Percentiles rank a stretch among this genome's conserved stretches.
These are phyloP conservation scores for Agriopis marginaria DNA, from an alignment of 2,888 invertebrate species.

Conservation along the genomic window DNA sequence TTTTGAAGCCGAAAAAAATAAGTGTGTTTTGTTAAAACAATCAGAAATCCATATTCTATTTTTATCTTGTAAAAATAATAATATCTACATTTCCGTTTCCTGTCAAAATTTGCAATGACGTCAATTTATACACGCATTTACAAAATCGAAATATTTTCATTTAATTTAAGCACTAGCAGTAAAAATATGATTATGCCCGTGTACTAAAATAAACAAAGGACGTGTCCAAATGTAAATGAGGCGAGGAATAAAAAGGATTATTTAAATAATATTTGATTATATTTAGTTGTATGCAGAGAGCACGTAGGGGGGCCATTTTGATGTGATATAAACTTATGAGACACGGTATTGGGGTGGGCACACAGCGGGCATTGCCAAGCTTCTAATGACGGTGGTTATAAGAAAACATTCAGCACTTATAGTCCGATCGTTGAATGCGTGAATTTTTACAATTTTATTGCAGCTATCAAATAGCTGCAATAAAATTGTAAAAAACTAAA, in stretches of 20 bases:
- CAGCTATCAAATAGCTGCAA: no score
- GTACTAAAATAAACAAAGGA: slow-evolving; percentile 32
- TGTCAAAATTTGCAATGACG: background rate
- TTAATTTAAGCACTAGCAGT: slow-evolving; percentile 11
- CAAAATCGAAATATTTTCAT: slow-evolving; percentile 10
- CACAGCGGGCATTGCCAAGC: background rate
- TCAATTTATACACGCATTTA: background rate
- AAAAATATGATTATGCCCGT: slow-evolving; percentile 25
- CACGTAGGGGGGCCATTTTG: slow-evolving; percentile 34
- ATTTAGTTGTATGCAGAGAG: slow-evolving; percentile 29
- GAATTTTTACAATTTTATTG: no score
- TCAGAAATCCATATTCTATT: no score
- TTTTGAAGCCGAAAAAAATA: no score
- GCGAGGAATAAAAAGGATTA: slow-evolving; percentile 34
- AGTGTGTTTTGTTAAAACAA: no score
- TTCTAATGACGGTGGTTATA: no score
- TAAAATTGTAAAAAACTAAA: no score
- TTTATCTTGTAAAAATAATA: no score
- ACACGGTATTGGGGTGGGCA: slow-evolving; percentile 20
- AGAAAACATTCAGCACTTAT: no score
- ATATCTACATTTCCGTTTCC: no score
- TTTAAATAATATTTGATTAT: slow-evolving; percentile 37
- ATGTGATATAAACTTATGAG: slow-evolving; percentile 36
- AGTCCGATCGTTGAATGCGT: no score
- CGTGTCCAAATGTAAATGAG: slow-evolving; percentile 32